Base-by-base conservation (phyloP, 2,113 vertebrate genomes). In the Octodon degus region DNA sequence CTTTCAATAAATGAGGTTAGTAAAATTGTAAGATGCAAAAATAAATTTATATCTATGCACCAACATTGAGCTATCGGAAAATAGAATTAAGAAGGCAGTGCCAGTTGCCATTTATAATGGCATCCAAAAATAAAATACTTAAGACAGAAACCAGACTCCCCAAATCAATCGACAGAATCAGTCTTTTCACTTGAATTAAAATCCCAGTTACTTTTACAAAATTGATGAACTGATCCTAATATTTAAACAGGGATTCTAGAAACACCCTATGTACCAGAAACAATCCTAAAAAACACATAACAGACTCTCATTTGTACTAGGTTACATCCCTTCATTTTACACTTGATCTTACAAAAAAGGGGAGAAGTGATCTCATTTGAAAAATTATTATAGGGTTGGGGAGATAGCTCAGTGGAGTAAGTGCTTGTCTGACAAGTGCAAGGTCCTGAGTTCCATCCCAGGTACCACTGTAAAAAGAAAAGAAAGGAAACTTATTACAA, bases 101-200 rank as follows among this genome's bases (percentile, higher is more conserved):
- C n/a, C 40, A 43, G 89, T 94, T 95, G 81, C n/a, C 40, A 55
- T 94, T 94, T 95, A 94, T 30, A 60, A 24, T 40, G 30, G 9
- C 19, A 85, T 60, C n/a, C 63, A 50, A 92, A 63, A 60, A 6
- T 43, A n/a, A 86, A 72, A 7, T 85, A 30, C 32, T 53, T 82
- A 68, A n/a, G 17, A 37, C n/a, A 47, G 53, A n/a, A 77, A 0
- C 2, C 25, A 11, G 67, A 10, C 62, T 93, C 2, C 47, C 50
- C 25, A 86, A 17, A 40, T 67, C 76, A 34, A 86, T 81, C 24
- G 32, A n/a, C 2, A 47, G 32, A 22, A 17, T 90, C 19, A 50
- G 2, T 34, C 22, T 40, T 40, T 43, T 74, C 22, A 74, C 72
- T 43, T 74, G 37, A 43, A 7, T 50, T 81, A 82, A 91, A 90